A percentile compares a stretch with the other conserved stretches of the same genome.
Conservation (phyloP, 2,888 invertebrate species). For the Cephus pygmeus region DNA sequence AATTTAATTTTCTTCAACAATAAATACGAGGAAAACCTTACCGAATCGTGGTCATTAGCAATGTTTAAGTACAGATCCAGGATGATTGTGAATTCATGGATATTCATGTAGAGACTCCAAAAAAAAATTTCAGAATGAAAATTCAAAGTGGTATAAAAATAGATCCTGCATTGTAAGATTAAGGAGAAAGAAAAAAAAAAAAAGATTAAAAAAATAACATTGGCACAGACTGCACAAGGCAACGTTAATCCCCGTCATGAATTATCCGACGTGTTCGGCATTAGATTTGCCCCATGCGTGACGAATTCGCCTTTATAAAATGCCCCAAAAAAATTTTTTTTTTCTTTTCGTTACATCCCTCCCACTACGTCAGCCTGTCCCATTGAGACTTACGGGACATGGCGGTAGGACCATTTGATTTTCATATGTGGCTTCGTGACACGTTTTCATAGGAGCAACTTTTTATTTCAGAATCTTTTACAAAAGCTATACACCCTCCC, state of each 20-base stretch:
- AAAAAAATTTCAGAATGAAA: background rate
- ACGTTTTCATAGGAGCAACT: background rate
- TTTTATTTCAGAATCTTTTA: background rate
- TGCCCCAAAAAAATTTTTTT: background rate
- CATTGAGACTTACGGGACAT: background rate
- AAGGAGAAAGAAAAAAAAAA: background rate
- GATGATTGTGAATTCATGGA: background rate
- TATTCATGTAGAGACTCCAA: background rate
- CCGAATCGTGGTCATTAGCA: background rate
- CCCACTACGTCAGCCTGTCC: background rate
- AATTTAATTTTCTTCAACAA: background rate
- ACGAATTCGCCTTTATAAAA: background rate
- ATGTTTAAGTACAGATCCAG: background rate
- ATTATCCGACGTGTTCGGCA: conserved; percentile 5
- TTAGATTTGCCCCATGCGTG: conserved; percentile 3
- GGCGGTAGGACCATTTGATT: background rate
- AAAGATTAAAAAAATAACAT: background rate
- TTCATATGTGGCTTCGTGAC: background rate
- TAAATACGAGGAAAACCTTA: background rate
- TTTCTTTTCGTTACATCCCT: background rate
- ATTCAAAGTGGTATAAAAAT: background rate
- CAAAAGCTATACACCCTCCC: background rate
- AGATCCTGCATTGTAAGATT: background rate
- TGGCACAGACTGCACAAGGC: background rate
- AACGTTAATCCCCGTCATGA: conserved; percentile 1